phyloP scores from a whole-genome alignment of 2,888 invertebrate genomes.

The Diachrysia chrysitis region DNA sequence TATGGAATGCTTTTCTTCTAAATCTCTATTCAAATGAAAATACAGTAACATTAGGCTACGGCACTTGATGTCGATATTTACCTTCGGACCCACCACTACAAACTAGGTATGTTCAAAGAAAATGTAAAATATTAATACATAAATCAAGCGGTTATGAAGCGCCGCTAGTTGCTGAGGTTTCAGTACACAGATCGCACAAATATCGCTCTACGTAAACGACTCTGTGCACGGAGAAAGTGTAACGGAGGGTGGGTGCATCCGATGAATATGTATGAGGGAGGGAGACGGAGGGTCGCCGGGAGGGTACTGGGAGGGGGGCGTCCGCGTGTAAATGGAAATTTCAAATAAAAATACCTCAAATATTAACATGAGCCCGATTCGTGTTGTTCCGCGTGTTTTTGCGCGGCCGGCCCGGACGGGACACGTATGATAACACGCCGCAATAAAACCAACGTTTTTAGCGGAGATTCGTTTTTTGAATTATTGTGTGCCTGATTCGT shows the following conservation, averaged over 20 bases:
- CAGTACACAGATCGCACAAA: slow-evolving; percentile 74
- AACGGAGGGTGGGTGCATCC: slow-evolving; percentile 88
- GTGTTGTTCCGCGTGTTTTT: slow-evolving; percentile 83
- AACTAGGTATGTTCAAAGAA: slow-evolving; percentile 22
- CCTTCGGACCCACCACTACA: slow-evolving; percentile 7
- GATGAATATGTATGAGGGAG: slow-evolving; percentile 91
- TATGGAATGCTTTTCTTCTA: no score
- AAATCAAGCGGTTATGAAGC: slow-evolving; percentile 67
- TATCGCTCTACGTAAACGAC: slow-evolving; percentile 67
- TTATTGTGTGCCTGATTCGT: slow-evolving; percentile 59
- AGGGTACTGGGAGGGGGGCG: slow-evolving; percentile 58
- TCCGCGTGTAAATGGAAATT: slow-evolving; percentile 88
- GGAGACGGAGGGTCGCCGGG: slow-evolving; percentile 50
- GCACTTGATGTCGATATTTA: slow-evolving; percentile 7
- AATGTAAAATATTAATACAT: slow-evolving; percentile 64
- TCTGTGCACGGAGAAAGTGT: slow-evolving; percentile 81
- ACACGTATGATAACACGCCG: slow-evolving; percentile 80
- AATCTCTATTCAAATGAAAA: slow-evolving; percentile 35
- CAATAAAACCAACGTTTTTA: slow-evolving; percentile 66
- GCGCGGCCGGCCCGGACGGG: slow-evolving; percentile 66
- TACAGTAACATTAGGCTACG: slow-evolving; percentile 27
- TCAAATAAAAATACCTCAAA: slow-evolving; percentile 89
- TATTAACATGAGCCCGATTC: slow-evolving; percentile 88
- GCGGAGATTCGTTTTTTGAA: slow-evolving; percentile 66
- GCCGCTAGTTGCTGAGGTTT: slow-evolving; percentile 73